phyloP scores from a whole-genome alignment of 2,888 invertebrate species.

The Imbricaverruca yamaguchii region DNA sequence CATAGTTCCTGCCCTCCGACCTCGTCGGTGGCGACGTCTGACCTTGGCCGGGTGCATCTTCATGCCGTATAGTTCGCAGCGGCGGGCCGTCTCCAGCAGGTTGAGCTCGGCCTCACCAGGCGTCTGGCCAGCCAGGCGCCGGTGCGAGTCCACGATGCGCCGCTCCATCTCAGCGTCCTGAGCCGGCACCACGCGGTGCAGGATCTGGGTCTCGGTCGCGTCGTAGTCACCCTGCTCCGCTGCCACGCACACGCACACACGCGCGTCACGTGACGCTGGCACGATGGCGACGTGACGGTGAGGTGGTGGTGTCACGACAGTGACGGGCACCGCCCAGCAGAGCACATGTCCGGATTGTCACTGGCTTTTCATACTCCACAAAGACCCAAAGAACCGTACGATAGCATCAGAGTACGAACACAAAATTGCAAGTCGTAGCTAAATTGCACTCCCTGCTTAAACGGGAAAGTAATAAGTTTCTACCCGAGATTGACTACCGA shows the following conservation, averaged over 20 bases:
- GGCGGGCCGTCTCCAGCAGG: conserved; percentile 92
- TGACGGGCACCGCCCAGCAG: too few species aligned
- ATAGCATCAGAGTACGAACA: too few species aligned
- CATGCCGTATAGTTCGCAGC: conserved; percentile 96
- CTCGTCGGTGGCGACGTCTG: conserved; percentile 71
- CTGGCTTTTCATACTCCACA: too few species aligned
- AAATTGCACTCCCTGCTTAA: too few species aligned
- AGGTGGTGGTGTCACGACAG: too few species aligned
- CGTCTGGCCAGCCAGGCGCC: conserved; percentile 94
- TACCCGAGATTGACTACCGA: too few species aligned
- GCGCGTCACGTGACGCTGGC: too few species aligned
- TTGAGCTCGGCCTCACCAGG: conserved; percentile 97
- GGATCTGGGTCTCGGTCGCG: conserved; percentile 89
- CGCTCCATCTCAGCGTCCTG: conserved; percentile 78
- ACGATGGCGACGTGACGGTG: too few species aligned
- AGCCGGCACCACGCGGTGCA: conserved; percentile 84
- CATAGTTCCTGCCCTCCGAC: conserved; percentile 92
- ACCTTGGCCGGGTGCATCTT: conserved; percentile 94
- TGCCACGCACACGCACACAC: conserved; percentile 37
- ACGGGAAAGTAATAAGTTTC: too few species aligned
- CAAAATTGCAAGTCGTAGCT: too few species aligned
- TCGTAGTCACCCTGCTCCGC: conserved; percentile 96
- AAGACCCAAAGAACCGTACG: too few species aligned
- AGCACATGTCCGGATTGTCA: too few species aligned
- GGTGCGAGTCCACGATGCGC: conserved; percentile 98